Percentiles rank a stretch among this genome's conserved stretches.
These are phyloP conservation scores for Anthoscopus minutus DNA, from an alignment of 2,113 vertebrate species.

Conservation along the genomic window DNA sequence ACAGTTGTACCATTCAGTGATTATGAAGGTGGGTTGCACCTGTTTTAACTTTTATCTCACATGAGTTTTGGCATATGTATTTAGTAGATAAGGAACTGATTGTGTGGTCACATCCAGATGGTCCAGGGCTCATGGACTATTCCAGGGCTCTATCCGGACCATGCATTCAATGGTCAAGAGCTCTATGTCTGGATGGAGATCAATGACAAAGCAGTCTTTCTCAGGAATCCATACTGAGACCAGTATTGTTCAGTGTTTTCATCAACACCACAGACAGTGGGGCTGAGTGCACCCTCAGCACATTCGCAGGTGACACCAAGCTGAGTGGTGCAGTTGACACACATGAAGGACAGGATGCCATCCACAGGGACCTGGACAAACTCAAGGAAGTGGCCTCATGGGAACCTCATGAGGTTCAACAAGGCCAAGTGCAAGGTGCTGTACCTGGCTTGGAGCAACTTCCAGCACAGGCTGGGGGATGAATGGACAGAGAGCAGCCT, in stretches of 20 bases:
- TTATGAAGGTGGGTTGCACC: not conserved
- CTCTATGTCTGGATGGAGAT: not conserved
- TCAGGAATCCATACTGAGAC: not conserved
- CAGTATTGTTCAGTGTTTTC: not conserved
- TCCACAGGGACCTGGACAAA: not conserved
- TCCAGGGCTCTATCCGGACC: not conserved
- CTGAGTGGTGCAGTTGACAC: rapidly evolving
- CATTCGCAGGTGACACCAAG: not conserved
- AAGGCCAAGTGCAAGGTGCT: not conserved
- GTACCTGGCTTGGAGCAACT: not conserved
- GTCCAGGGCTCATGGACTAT: not conserved
- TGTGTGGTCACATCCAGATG: not conserved
- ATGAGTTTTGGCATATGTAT: not conserved
- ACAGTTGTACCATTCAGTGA: not conserved
- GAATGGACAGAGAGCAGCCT: not conserved
- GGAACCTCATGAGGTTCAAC: not conserved
- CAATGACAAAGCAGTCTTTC: not conserved
- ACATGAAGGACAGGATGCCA: rapidly evolving
- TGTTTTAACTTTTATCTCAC: not conserved
- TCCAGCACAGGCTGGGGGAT: not conserved
- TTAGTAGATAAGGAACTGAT: not conserved
- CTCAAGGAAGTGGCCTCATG: not conserved
- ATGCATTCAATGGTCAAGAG: not conserved
- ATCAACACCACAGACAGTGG: not conserved
- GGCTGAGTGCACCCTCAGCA: not conserved